Evolutionary conservation across 2,797 vertebrate genomes (phyloP).

Genomic region (Tarsius wallacei): DNA sequence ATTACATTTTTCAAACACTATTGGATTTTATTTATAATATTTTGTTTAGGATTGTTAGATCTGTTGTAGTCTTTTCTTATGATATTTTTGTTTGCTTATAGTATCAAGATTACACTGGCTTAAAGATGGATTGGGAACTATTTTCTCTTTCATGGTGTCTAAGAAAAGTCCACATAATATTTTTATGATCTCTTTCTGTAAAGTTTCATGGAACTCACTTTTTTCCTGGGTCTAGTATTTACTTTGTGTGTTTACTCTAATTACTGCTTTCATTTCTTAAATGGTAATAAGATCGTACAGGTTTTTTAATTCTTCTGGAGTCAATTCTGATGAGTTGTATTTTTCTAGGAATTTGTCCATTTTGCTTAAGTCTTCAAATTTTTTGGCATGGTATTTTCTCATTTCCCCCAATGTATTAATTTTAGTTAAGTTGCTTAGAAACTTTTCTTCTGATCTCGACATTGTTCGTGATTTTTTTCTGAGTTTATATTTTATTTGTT

Average conservation of each 20-base stretch:
- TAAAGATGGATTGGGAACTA: background rate
- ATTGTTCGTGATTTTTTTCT: background rate
- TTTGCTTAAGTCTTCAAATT: constrained; percentile 30
- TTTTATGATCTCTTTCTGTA: background rate
- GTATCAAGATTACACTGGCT: background rate
- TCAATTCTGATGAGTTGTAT: constrained; percentile 24
- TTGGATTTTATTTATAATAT: constrained; percentile 9
- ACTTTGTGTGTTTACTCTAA: background rate
- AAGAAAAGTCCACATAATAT: background rate
- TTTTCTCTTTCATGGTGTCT: background rate
- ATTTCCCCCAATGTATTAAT: background rate
- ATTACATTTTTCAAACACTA: background rate
- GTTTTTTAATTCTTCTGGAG: background rate
- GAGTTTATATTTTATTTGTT: background rate
- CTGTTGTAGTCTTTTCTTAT: background rate
- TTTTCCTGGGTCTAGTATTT: background rate
- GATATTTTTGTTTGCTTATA: constrained; percentile 50
- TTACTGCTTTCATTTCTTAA: background rate
- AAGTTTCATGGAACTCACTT: background rate
- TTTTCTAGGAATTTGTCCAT: constrained; percentile 26
- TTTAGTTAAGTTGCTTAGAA: constrained; percentile 9
- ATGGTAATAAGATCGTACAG: background rate
- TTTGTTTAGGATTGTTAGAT: background rate
- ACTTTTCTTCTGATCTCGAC: constrained; percentile 12
- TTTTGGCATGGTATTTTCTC: background rate